A percentile compares a stretch with the other conserved stretches of the same genome.
Evolutionary conservation across 2,113 vertebrate genomes (phyloP).

Genomic region (Leucoraja erinaceus): DNA sequence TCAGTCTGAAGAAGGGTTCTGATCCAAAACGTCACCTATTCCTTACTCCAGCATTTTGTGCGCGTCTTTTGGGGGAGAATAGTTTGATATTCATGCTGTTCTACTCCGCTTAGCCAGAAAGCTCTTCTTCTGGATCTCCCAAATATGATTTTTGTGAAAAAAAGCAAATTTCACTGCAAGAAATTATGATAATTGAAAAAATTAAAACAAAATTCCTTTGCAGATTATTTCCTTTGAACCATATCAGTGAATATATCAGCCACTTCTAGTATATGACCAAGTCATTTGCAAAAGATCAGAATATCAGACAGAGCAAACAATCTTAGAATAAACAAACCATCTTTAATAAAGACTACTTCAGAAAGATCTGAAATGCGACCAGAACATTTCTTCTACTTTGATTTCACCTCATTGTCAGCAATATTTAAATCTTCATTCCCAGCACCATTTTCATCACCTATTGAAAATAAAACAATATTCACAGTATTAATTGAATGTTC

Average conservation of each 20-base stretch:
- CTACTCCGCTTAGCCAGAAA: conserved; percentile 45
- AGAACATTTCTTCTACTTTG: not conserved
- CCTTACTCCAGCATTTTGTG: too few species aligned
- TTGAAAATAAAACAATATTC: not conserved
- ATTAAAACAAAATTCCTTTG: not conserved
- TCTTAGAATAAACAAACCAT: not conserved
- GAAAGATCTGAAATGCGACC: not conserved
- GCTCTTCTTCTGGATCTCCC: conserved; percentile 38
- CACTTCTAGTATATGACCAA: not conserved
- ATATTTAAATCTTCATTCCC: not conserved
- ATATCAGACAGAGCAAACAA: not conserved
- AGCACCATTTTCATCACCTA: conserved; percentile 6
- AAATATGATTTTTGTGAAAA: not conserved
- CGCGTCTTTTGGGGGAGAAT: not conserved
- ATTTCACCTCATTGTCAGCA: not conserved
- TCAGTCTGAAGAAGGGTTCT: too few species aligned
- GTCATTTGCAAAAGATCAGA: not conserved
- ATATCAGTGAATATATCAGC: not conserved
- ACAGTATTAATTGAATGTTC: not conserved
- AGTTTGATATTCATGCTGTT: conserved; percentile 37
- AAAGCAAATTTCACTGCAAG: not conserved
- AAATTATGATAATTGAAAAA: not conserved
- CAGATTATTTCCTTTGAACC: not conserved
- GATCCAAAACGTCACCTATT: too few species aligned
- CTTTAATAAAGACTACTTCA: conserved; percentile 23